phyloP scores from a whole-genome alignment of 37 sponge, comb jelly and placozoan genomes.

The Oopsacas minuta region DNA sequence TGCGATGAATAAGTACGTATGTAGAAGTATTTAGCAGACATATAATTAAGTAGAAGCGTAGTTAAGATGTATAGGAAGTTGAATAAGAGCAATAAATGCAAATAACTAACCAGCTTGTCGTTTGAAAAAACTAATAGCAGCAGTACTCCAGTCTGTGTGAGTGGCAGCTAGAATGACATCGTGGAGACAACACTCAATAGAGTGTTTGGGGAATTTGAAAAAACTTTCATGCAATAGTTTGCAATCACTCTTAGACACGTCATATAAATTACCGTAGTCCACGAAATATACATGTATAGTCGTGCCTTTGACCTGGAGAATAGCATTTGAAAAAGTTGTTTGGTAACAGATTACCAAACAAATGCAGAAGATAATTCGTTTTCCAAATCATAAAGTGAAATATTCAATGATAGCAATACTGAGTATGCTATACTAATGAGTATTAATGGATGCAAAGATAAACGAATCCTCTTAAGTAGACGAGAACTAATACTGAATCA shows the following conservation, averaged over 20 bases:
- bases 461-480: too few species aligned
- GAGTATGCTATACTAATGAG: too few species aligned
- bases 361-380: too few species aligned
- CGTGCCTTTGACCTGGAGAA: neutral
- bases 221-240: neutral
- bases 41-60: neutral
- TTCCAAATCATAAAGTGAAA: too few species aligned
- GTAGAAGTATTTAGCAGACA: neutral
- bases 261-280: neutral
- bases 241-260: neutral
- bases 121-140: neutral
- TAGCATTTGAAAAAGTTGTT: too few species aligned
- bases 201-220: conserved; percentile 8
- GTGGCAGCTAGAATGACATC: neutral
- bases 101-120: neutral
- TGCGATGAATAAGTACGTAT: neutral
- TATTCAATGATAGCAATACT: too few species aligned
- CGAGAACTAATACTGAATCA: too few species aligned
- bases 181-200: conserved; percentile 14
- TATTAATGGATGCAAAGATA: too few species aligned
- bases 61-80: neutral
- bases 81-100: neutral
- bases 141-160: neutral
- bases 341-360: too few species aligned
- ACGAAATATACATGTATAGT: neutral